Evolutionary conservation across 2,113 vertebrate genomes (phyloP).

Genomic region (Camelus dromedarius): DNA sequence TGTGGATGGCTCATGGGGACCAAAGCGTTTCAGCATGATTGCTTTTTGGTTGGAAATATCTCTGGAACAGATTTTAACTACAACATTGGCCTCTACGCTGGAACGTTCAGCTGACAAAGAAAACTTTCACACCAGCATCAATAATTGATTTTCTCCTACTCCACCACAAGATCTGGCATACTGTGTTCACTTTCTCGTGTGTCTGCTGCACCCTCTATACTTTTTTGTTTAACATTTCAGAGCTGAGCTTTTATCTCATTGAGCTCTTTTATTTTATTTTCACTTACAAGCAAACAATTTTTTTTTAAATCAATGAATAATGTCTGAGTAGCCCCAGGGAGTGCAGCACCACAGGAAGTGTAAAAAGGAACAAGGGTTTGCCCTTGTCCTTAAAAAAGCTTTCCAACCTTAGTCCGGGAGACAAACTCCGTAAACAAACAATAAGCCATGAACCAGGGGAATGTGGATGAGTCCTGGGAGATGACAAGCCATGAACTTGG

Average conservation of each 20-base stretch:
- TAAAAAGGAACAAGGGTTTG: background rate
- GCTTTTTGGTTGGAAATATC: conserved; percentile 20
- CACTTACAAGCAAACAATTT: background rate
- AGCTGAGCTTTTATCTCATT: background rate
- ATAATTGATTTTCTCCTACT: background rate
- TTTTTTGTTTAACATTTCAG: background rate
- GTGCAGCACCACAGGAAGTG: conserved; percentile 3
- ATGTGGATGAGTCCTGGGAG: background rate
- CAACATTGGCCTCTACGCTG: background rate
- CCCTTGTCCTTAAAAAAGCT: conserved; percentile 37
- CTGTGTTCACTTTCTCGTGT: background rate
- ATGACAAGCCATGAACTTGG: background rate
- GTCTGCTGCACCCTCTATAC: background rate
- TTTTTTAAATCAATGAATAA: background rate
- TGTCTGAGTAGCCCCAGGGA: background rate
- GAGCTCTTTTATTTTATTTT: conserved; percentile 11
- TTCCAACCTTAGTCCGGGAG: conserved; percentile 11
- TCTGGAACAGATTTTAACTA: background rate
- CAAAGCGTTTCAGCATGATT: conserved; percentile 20
- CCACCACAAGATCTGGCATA: background rate
- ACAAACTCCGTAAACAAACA: conserved; percentile 51
- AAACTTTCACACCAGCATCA: background rate
- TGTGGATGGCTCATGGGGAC: background rate
- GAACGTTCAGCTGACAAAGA: background rate
- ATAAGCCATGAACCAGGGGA: background rate